Conservation (phyloP, 2,113 vertebrate species). For the Peromyscus californicus region DNA sequence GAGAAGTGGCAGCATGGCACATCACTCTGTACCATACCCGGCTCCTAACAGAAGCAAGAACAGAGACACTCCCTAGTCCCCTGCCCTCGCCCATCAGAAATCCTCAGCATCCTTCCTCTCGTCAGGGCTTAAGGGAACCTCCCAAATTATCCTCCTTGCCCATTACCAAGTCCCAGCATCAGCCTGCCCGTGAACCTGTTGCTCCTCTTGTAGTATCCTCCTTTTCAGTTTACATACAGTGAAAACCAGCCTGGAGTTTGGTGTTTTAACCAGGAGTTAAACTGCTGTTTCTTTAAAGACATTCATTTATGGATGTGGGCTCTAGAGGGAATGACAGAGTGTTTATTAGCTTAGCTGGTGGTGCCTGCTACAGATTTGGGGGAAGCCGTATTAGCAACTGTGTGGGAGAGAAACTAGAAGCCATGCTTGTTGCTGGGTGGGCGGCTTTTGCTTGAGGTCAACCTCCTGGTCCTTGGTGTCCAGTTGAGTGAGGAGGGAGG, state of each 20-base stretch:
- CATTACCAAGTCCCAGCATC: background rate
- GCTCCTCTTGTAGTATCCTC: background rate
- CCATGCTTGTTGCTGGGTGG: background rate
- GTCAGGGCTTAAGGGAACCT: background rate
- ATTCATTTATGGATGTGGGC: background rate
- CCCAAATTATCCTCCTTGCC: background rate
- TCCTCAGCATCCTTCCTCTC: background rate
- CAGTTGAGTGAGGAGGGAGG: conserved; percentile 32
- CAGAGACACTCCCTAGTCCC: background rate
- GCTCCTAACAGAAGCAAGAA: background rate
- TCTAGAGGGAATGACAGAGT: background rate
- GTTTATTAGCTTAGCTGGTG: background rate
- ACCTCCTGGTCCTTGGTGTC: background rate
- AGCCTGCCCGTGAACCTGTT: background rate
- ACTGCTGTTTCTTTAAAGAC: background rate
- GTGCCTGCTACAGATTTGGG: background rate
- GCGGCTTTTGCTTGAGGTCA: background rate
- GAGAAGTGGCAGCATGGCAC: background rate
- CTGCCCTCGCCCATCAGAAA: background rate
- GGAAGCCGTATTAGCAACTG: background rate
- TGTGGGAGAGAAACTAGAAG: background rate
- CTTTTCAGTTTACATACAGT: background rate
- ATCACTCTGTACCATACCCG: background rate
- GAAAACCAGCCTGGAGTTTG: background rate
- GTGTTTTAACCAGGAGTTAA: conserved; percentile 3